These are phyloP conservation scores for Auanema freiburgensis DNA, from an alignment of 2,888 invertebrate genomes.

Conservation along the genomic window DNA sequence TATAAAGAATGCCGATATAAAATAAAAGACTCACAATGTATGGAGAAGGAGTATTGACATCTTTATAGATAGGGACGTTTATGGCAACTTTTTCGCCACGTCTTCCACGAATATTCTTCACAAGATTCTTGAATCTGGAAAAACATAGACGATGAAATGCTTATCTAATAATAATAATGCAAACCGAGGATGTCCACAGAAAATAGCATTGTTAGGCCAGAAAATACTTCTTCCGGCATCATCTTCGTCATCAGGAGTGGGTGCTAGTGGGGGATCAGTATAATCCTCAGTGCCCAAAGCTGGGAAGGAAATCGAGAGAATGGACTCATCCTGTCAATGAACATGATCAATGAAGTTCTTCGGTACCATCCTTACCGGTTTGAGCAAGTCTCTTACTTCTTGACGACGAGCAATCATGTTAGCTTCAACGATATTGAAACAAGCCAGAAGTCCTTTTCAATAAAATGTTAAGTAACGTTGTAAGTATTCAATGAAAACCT, in stretches of 20 bases:
- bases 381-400: constrained; percentile 70
- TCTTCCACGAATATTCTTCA: constrained; percentile 86
- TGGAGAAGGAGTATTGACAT: constrained; percentile 82
- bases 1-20: too few species aligned
- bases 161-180: constrained; percentile 45
- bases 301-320: constrained; percentile 91
- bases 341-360: neutral
- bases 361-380: constrained; percentile 26
- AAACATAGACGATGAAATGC: neutral
- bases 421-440: constrained; percentile 96
- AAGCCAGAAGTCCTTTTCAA: constrained; percentile 74
- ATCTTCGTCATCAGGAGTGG: constrained; percentile 74
- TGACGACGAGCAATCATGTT: constrained; percentile 83
- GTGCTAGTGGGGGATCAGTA: constrained; percentile 76
- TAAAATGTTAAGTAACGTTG: neutral
- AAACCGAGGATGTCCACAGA: constrained; percentile 81
- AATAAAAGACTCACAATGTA: constrained; percentile 37
- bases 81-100: constrained; percentile 93
- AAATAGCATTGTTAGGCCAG: constrained; percentile 93
- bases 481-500: constrained; percentile 66
- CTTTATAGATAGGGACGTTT: constrained; percentile 86
- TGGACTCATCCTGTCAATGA: constrained; percentile 74
- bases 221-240: constrained; percentile 81
- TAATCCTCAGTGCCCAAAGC: constrained; percentile 85
- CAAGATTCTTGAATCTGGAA: constrained; percentile 74